These are phyloP conservation scores for Orthonevra nobilis DNA, from an alignment of 2,888 invertebrate genomes.

Conservation along the genomic window DNA sequence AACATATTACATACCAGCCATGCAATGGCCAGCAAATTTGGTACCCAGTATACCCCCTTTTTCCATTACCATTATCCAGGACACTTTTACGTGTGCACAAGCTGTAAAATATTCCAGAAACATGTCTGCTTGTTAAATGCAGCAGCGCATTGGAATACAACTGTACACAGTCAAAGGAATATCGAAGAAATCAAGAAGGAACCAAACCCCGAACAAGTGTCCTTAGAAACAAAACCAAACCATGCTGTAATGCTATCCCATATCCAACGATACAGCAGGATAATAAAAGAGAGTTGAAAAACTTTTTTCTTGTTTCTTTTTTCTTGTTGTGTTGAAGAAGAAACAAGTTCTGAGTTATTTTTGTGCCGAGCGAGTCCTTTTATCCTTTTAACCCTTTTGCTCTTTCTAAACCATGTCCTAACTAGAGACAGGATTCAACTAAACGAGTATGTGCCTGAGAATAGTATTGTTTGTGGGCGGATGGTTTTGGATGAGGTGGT, in stretches of 20 bases:
- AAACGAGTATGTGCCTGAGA: no score
- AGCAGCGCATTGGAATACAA: constrained; percentile 32
- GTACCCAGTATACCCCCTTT: constrained; percentile 14
- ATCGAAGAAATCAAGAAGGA: neutral
- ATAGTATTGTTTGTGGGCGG: constrained; percentile 5
- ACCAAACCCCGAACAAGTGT: constrained; percentile 12
- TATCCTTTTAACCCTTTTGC: constrained; percentile 35
- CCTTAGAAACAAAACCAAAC: constrained; percentile 20
- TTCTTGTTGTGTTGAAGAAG: no score
- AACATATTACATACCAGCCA: no score
- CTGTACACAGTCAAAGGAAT: neutral
- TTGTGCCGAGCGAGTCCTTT: constrained; percentile 29
- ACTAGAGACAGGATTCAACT: neutral
- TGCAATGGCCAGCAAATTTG: constrained; percentile 4
- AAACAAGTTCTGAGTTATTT: constrained; percentile 34
- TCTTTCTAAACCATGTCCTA: constrained; percentile 30
- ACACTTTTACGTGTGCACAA: constrained; percentile 15
- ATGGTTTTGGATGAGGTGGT: neutral
- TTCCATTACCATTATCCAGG: constrained; percentile 17
- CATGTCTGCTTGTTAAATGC: constrained; percentile 38
- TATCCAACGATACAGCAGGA: constrained; percentile 2
- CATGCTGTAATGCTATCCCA: constrained; percentile 1
- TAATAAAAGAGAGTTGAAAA: neutral
- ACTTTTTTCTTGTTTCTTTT: no score
- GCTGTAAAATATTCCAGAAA: constrained; percentile 37